Evolutionary conservation across 2,888 invertebrate genomes (phyloP).

Genomic region (Itoplectis maculator): DNA sequence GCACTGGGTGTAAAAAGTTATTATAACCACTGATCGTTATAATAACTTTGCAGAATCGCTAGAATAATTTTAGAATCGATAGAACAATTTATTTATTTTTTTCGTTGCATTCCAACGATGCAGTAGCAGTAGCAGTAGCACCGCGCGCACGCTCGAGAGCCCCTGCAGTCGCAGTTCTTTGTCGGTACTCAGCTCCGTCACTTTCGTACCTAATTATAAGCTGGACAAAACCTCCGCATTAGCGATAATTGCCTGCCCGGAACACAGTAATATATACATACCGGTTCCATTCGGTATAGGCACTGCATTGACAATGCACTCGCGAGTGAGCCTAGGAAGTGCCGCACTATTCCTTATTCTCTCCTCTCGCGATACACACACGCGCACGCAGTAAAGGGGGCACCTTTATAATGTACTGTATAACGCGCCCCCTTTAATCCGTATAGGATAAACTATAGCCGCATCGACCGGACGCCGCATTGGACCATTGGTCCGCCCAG

Average conservation of each 20-base stretch:
- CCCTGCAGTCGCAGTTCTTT: constrained; percentile 71
- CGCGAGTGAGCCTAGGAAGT: constrained; percentile 18
- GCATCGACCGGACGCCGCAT: constrained; percentile 61
- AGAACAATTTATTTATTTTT: no score
- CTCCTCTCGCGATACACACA: background rate
- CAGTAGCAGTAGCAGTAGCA: background rate
- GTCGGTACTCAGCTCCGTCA: constrained; percentile 76
- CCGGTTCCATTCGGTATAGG: constrained; percentile 9
- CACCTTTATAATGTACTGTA: no score
- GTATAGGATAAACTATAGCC: no score
- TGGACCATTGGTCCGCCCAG: constrained; percentile 65
- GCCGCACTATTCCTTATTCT: background rate
- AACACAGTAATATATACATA: constrained; percentile 34
- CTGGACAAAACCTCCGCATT: constrained; percentile 78
- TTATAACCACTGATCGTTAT: no score
- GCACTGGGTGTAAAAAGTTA: no score
- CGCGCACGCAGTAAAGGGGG: no score
- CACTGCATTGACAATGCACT: constrained; percentile 66
- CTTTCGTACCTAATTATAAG: constrained; percentile 78
- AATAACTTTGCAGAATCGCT: no score
- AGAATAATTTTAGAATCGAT: no score
- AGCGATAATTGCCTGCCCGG: constrained; percentile 72
- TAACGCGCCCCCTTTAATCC: no score
- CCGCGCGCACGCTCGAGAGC: constrained; percentile 4
- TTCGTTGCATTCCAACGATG: no score